Base-by-base conservation (phyloP, 2,113 vertebrate genomes). In the Calyptommatus sinebrachiatus region DNA sequence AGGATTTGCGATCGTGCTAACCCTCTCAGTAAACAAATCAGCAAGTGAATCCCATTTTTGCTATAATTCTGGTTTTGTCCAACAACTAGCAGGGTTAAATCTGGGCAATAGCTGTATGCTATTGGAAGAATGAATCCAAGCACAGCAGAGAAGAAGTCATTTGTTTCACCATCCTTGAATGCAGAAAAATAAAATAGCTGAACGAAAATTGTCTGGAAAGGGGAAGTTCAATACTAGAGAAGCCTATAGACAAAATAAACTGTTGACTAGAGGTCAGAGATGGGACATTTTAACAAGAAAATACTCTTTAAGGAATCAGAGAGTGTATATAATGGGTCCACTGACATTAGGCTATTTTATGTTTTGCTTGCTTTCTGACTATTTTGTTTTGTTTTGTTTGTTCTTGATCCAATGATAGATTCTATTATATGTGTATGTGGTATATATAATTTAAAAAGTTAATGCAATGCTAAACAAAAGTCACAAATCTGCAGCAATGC, bases 111-210 rank as follows among this genome's bases (percentile, higher is more conserved):
- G 89, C 96, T 91, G 7, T 98, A 99, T 5, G 94, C 96, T 80
- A 99, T 61, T 62, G 98, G 98, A 88, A 99, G 93, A 46, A 99
- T 89, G 73, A 98, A 88, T 80, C 95, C 89, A 82, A 97, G 82
- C 41, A 94, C 63, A 0, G 93, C 92, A 78, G 91, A 94, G 62
- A 94, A 92, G 87, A 98, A 96, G 57, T 95, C 71, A 89, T 93
- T 72, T 63, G 78, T 62, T 92, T 93, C 74, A 60, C 92, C 80
- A 71, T 82, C 95, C 95, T 97, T 90, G 5, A 81, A 80, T 35
- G 65, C 79, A 5, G 68, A 57, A 57, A 57, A 89, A 83, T 0
- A 12, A 76, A 22, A 87, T 76, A 53, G 75, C 26, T 77, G 46
- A 26, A 53, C 18, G 18, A 16, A 41, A 41, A 41, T 41, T 41